These are phyloP conservation scores for Psilanteris sp. DNA, from an alignment of 1,140 invertebrate genomes.

Conservation along the genomic window DNA sequence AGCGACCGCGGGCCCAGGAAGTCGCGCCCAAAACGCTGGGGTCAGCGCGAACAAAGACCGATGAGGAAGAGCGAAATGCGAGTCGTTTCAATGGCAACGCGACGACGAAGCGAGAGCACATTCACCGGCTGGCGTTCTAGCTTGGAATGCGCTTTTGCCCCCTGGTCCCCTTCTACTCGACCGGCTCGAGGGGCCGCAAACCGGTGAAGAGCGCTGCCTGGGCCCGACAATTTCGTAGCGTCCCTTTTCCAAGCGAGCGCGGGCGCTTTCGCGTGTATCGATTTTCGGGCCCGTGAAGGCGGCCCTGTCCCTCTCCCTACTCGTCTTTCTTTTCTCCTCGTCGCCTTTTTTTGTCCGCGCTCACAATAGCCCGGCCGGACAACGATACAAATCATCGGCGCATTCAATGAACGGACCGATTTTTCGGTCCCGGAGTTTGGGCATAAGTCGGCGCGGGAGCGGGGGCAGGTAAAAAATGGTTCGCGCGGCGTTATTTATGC, in stretches of 20 bases:
- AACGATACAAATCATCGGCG: slow-evolving; percentile 32
- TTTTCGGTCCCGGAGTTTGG: background rate
- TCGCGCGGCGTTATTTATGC: too few species aligned
- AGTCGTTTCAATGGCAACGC: slow-evolving; percentile 18
- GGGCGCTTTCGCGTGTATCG: slow-evolving; percentile 9
- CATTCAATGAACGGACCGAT: slow-evolving; percentile 13
- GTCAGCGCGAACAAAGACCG: slow-evolving; percentile 19
- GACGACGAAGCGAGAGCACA: slow-evolving; percentile 30
- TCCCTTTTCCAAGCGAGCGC: slow-evolving; percentile 26
- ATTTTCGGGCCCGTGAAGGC: slow-evolving; percentile 36
- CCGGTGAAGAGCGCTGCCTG: slow-evolving; percentile 45
- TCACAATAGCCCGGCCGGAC: slow-evolving; percentile 25
- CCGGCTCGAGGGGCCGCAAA: slow-evolving; percentile 50
- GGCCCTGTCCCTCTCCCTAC: slow-evolving; percentile 9
- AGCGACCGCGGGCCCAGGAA: too few species aligned
- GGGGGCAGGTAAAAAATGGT: too few species aligned
- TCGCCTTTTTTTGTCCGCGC: slow-evolving; percentile 21
- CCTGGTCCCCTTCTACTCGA: slow-evolving; percentile 48
- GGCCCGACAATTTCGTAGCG: slow-evolving; percentile 47
- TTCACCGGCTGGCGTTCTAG: slow-evolving; percentile 51
- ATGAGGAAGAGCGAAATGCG: slow-evolving; percentile 35
- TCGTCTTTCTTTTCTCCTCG: slow-evolving; percentile 5
- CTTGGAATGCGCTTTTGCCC: slow-evolving; percentile 60
- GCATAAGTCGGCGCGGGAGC: too few species aligned
- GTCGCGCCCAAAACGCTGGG: background rate